Percentiles rank a stretch among this genome's conserved stretches.
phyloP scores from a whole-genome alignment of 2,113 vertebrate genomes.

The Oceanites oceanicus region DNA sequence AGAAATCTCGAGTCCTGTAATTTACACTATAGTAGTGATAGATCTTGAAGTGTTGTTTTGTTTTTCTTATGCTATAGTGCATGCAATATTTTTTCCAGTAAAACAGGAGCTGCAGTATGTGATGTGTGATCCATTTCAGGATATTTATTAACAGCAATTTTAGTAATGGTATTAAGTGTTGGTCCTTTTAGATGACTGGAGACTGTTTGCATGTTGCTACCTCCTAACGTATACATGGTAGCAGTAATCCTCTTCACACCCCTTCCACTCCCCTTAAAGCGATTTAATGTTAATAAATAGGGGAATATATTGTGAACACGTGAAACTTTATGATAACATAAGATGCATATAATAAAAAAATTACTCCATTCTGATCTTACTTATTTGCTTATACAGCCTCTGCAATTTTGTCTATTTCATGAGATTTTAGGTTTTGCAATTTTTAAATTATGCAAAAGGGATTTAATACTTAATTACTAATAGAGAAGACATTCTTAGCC shows the following conservation, averaged over 20 bases:
- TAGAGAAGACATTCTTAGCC: conserved; percentile 42
- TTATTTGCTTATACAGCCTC: conserved; percentile 35
- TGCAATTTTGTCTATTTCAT: conserved; percentile 57
- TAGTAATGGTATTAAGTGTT: background rate
- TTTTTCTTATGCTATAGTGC: background rate
- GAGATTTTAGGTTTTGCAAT: conserved; percentile 58
- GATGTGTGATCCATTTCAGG: background rate
- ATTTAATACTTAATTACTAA: conserved; percentile 64
- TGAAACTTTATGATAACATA: background rate
- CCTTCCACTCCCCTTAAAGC: background rate
- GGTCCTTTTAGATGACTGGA: background rate
- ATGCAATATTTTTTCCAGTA: background rate
- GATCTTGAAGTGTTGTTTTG: background rate
- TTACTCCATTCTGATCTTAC: conserved; percentile 16
- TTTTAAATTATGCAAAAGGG: conserved; percentile 64
- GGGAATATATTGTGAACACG: conserved; percentile 25
- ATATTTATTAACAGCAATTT: background rate
- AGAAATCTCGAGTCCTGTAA: background rate
- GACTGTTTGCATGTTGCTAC: background rate
- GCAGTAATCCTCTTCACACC: background rate
- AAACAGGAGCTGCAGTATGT: background rate
- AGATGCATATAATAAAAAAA: background rate
- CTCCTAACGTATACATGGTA: background rate
- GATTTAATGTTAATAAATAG: conserved; percentile 23
- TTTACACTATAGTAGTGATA: background rate